A percentile compares a stretch with the other conserved stretches of the same genome.
Evolutionary conservation across 2,113 vertebrate genomes (phyloP).

Genomic region (Scophthalmus maximus): DNA sequence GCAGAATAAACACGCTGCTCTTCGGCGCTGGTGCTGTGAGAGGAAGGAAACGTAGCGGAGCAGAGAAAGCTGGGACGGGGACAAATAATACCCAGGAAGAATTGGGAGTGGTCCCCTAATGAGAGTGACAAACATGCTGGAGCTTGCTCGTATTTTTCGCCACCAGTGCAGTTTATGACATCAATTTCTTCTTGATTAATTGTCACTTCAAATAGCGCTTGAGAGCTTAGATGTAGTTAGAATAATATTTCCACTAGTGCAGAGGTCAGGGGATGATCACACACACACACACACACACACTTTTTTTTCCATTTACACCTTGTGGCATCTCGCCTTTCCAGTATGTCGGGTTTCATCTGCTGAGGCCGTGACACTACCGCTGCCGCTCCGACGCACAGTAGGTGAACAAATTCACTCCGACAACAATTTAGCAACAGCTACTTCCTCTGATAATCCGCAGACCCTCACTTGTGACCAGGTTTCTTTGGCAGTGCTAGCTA

Average conservation of each 20-base stretch:
- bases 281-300: background rate
- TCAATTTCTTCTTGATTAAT: background rate
- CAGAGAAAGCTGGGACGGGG: background rate
- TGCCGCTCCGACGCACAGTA: background rate
- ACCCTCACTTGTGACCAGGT: background rate
- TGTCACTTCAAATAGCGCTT: background rate
- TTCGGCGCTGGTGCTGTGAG: background rate
- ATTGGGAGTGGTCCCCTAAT: constrained; percentile 5
- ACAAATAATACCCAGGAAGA: background rate
- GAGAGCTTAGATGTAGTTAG: background rate
- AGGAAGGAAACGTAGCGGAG: constrained; percentile 28
- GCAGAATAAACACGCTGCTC: constrained; percentile 28
- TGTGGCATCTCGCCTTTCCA: background rate
- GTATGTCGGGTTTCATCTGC: background rate
- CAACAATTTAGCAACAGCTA: background rate
- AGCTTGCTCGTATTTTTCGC: background rate
- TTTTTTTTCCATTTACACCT: background rate
- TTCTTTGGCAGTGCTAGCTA: background rate
- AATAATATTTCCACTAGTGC: background rate
- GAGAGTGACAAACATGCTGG: background rate
- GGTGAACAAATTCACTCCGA: background rate
- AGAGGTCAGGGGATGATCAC: background rate
- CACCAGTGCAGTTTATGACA: no score
- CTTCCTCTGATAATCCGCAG: constrained; percentile 14
- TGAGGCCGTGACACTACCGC: background rate